Conservation (phyloP, 92 coral and sea anemone species). For the Parazoanthus swiftii region DNA sequence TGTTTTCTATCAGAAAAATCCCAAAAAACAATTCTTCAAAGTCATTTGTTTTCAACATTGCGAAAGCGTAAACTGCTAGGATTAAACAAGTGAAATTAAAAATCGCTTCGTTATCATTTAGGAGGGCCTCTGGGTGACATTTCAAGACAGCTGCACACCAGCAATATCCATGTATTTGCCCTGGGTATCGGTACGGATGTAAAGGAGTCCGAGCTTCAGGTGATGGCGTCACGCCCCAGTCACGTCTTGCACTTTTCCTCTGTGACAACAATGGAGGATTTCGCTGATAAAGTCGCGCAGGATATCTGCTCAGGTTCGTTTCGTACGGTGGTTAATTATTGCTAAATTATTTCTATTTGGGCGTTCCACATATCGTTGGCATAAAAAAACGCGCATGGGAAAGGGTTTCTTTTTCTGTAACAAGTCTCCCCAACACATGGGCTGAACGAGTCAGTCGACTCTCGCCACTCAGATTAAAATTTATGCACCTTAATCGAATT, state of each 20-base stretch:
- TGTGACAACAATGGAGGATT: conserved; percentile 11
- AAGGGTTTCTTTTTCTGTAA: too few relatives aligned
- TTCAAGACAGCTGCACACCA: conserved; percentile 5
- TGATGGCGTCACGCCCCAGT: conserved; percentile 20
- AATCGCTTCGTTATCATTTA: neutral
- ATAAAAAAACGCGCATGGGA: too few relatives aligned
- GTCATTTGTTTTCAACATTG: too few relatives aligned
- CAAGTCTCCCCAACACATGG: too few relatives aligned
- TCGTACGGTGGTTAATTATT: neutral
- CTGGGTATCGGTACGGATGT: conserved; percentile 28
- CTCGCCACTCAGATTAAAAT: too few relatives aligned
- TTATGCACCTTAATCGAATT: too few relatives aligned
- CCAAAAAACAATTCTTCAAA: too few relatives aligned
- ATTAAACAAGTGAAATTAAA: neutral
- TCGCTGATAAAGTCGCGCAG: conserved; percentile 7
- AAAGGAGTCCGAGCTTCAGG: neutral
- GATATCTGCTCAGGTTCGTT: conserved; percentile 33
- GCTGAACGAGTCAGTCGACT: too few relatives aligned
- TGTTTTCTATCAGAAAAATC: too few relatives aligned
- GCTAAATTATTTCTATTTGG: too few relatives aligned
- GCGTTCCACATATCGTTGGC: too few relatives aligned
- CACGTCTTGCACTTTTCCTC: conserved; percentile 14
- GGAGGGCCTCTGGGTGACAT: conserved; percentile 30
- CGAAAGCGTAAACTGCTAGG: too few relatives aligned
- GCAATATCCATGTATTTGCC: conserved; percentile 10